Base-by-base conservation (phyloP, 2,888 invertebrate genomes). In the Argyresthia goedartella region DNA sequence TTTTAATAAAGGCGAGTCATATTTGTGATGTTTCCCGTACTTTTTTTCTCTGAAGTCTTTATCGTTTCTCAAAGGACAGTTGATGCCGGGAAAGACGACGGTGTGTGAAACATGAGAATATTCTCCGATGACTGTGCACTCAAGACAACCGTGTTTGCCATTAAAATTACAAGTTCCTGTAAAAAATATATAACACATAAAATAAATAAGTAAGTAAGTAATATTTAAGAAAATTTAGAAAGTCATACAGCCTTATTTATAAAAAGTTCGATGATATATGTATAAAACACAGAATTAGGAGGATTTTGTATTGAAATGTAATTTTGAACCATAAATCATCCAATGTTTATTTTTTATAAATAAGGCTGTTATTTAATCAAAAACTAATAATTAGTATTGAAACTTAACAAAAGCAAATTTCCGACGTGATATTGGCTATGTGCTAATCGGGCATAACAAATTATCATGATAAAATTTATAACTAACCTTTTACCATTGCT, bases 11-110 rank as follows among this genome's bases (percentile, higher is more conserved):
- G 59, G 61, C 1, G 61, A 57, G 41, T 61, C 60, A 0, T 1
- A 0, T 42, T 64, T 64, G 35, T 62, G 61, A 39, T 62, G 62
- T 10, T 7, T 2, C 4, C 55, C 59, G 49, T 64, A 59, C 10
- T 52, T 58, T 50, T 59, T 60, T 1, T n/a, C 8, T 7, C 62
- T 49, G 50, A 64, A 64, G n/a, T 54, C 54, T n/a, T 57, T 43
- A 15, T 61, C 45, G 11, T 50, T 61, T 51, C 60, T 57, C 36
- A 36, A 15, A 1, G 55, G 51, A 15, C 48, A 56, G 1, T 45
- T 35, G 1, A 0, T 41, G 8, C 36, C 1, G 0, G 52, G 46
- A 53, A 57, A 59, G 10, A 16, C 46, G 1, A 59, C 57, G 10
- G 56, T 59, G 44, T 56, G 51, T 1, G 59, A 56, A 10, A 8